Evolutionary conservation across 2,797 vertebrate genomes (phyloP).

Genomic region (Loriculus beryllinus): DNA sequence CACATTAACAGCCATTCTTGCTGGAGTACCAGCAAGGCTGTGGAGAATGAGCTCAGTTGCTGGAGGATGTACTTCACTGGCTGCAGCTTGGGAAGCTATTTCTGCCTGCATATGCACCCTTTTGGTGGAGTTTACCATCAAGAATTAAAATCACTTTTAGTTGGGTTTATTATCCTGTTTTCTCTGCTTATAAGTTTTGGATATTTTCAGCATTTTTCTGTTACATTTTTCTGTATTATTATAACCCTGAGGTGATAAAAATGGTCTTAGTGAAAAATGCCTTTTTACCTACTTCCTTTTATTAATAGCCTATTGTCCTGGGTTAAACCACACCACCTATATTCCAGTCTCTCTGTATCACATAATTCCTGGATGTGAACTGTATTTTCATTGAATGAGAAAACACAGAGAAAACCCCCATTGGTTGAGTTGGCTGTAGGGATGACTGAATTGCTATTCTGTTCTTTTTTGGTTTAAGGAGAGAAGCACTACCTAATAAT

Average conservation of each 20-base stretch:
- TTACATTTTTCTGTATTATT: not conserved
- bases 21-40: rapidly evolving
- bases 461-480: not conserved
- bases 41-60: not conserved
- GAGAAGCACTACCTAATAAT: not conserved
- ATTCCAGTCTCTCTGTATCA: not conserved
- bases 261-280: not conserved
- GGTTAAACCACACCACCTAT: not conserved
- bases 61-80: not conserved
- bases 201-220: not conserved
- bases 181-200: not conserved
- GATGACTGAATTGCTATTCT: not conserved
- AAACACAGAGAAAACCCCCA: not conserved
- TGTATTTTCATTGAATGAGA: not conserved
- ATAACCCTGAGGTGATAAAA: not conserved
- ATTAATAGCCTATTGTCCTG: not conserved
- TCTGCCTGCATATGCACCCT: not conserved
- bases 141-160: not conserved
- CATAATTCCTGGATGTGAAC: not conserved
- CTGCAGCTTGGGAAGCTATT: not conserved
- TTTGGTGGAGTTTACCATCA: not conserved
- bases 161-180: not conserved
- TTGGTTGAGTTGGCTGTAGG: not conserved
- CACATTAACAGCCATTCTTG: not conserved
- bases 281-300: not conserved